Evolutionary conservation across 2,888 invertebrate genomes (phyloP), one percentile per base, ranked within the genome.

Genomic region (Anoncus sp.): DNA sequence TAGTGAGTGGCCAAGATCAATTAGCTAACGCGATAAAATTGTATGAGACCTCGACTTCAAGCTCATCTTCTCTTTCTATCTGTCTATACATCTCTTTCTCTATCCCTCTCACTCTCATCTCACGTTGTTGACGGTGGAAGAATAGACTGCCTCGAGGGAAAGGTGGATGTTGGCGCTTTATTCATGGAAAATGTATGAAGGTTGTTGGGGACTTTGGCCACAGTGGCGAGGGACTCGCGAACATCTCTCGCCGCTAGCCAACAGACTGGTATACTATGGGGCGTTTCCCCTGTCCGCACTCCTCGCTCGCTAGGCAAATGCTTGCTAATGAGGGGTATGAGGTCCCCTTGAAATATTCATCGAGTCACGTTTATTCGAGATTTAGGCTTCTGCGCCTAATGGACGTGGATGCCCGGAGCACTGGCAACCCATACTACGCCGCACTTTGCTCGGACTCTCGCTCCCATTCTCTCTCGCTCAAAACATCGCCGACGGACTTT

Each of bases 181-280:
- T 84, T 85, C 88, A 88, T 88, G 86, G 87, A 88, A 88, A 89
- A 89, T 88, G 87, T 88, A 88, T 87, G 87, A 87, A 87, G 85
- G 84, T 84, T 83, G 84, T 71, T 82, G 85, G 83, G 82, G 81
- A 77, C 80, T 43, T 57, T 69, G 63, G 81, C 77, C 81, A 83
- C 81, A 83, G 70, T 57, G 73, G 59, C 72, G 63, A 62, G 55
- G 51, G 71, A 63, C 62, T 65, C 67, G 60, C 63, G 71, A 62
- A 63, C 55, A 53, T 55, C 57, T 72, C 72, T 47, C 55, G 77
- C 72, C 78, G 81, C 79, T 78, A 57, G 69, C 59, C 35, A 65
- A 57, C 81, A 62, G 14, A 55, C 71, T 43, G 27, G 55, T 38
- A 49, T 55, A 40, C 55, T 47, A n/a, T n/a, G n/a, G n/a, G 38